A percentile compares a stretch with the other conserved stretches of the same genome.
Conservation (phyloP, 2,797 vertebrate species). For the Staurois parvus region DNA sequence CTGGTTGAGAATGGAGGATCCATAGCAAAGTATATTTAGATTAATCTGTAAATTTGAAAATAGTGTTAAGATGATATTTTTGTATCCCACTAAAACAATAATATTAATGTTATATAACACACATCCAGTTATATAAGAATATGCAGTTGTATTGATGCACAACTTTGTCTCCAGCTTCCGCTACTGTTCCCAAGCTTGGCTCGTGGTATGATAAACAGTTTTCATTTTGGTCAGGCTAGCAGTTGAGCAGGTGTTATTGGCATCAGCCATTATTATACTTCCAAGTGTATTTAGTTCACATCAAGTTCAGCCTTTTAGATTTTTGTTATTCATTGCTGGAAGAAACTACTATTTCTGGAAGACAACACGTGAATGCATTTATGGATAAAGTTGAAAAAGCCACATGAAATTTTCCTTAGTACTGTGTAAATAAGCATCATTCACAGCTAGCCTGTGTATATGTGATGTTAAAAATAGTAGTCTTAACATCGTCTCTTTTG, state of each 20-base stretch:
- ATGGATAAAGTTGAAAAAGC: conserved; percentile 12
- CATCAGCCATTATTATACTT: conserved; percentile 22
- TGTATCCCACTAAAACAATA: not conserved
- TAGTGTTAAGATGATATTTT: not conserved
- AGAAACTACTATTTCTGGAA: conserved; percentile 20
- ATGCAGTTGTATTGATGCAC: not conserved
- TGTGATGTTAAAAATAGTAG: conserved; percentile 8
- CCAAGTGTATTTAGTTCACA: conserved; percentile 57
- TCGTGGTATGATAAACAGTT: conserved; percentile 31
- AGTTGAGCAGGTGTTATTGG: conserved; percentile 57
- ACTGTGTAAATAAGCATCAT: conserved; percentile 33
- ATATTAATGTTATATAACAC: not conserved
- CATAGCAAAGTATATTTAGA: not conserved
- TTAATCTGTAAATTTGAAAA: not conserved
- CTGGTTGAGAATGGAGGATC: too few relatives aligned
- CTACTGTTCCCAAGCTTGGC: conserved; percentile 8
- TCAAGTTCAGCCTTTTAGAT: conserved; percentile 45
- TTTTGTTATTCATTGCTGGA: conserved; percentile 38
- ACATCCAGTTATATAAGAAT: not conserved
- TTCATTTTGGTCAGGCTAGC: conserved; percentile 34
- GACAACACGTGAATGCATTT: conserved; percentile 2
- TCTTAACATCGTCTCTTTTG: conserved; percentile 8
- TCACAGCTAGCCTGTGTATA: conserved; percentile 10
- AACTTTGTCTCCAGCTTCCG: not conserved
- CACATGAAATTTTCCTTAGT: not conserved